Evolutionary conservation across 2,888 invertebrate genomes (phyloP).

Genomic region (Drosophila helvetica): DNA sequence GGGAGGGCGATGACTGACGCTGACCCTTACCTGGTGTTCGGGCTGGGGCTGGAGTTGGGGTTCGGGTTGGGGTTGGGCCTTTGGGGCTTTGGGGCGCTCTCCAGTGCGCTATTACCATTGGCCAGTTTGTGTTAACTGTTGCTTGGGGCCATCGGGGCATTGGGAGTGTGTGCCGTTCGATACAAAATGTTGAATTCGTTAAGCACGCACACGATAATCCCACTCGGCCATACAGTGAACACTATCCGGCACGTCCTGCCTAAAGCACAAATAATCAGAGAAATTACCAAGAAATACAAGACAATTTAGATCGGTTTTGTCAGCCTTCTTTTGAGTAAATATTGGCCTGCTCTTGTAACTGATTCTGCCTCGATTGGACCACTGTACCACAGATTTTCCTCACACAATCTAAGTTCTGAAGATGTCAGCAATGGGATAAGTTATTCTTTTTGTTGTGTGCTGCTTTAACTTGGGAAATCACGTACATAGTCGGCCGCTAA

Average conservation of each 20-base stretch:
- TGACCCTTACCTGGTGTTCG: neutral
- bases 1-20: neutral
- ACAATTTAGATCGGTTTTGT: neutral
- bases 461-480: conserved; percentile 1
- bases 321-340: neutral
- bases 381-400: neutral
- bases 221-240: conserved; percentile 23
- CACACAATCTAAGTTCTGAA: neutral
- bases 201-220: conserved; percentile 50
- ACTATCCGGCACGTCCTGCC: too few species aligned
- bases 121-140: conserved; percentile 43
- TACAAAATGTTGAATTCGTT: conserved; percentile 43
- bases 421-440: conserved; percentile 11
- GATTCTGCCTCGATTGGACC: neutral
- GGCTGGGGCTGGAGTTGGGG: neutral
- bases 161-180: conserved; percentile 37
- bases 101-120: conserved; percentile 39
- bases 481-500: neutral
- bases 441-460: neutral
- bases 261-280: neutral
- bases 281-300: neutral
- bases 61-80: neutral
- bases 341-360: neutral
- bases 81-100: conserved; percentile 14
- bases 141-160: conserved; percentile 32